Base-by-base conservation (phyloP, 2,113 vertebrate genomes). In the Etia nguti region DNA sequence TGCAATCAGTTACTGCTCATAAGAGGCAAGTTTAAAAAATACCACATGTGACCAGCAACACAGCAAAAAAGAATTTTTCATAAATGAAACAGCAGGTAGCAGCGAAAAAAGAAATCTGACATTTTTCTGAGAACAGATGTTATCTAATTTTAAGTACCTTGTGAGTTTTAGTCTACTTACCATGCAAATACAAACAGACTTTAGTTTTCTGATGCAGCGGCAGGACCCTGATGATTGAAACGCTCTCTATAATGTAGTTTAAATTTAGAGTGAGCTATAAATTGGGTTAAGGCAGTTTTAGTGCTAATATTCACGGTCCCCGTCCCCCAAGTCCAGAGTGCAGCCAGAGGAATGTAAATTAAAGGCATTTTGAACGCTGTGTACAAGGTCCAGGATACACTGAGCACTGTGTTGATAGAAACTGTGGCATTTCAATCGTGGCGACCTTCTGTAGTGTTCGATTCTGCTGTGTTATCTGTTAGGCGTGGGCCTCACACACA, bases 231-330 rank as follows among this genome's bases (percentile, higher is more conserved):
- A 26, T 55, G n/a, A 73, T 43, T 29, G 12, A 73, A 59, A 60
- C 31, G 48, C 68, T 85, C 31, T 90, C 75, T 85, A 36, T 68
- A 59, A 85, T 65, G 60, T 54, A 6, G 50, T 81, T 87, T 93
- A 90, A 89, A 93, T 89, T 90, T 91, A 92, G 87, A 92, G 41
- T 5, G 22, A n/a, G 43, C 85, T 56, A 29, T 41, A 79, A 91
- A 84, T 65, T 91, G 73, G 92, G 90, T 93, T 89, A 92, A 50
- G 52, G 68, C 85, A 79, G 31, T 75, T 85, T 89, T 77, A 82
- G 55, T 50, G 79, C 54, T 26, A 65, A 79, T 83, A 86, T 85
- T 85, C 54, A 62, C 80, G 80, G 31, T 50, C 75, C 62, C 80
- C 8, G 3, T 80, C 52, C 80, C n/a, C 20, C 36, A 50, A 8